These are phyloP conservation scores for Diplodus puntazzo DNA, from an alignment of 2,797 vertebrate genomes.

Conservation along the genomic window DNA sequence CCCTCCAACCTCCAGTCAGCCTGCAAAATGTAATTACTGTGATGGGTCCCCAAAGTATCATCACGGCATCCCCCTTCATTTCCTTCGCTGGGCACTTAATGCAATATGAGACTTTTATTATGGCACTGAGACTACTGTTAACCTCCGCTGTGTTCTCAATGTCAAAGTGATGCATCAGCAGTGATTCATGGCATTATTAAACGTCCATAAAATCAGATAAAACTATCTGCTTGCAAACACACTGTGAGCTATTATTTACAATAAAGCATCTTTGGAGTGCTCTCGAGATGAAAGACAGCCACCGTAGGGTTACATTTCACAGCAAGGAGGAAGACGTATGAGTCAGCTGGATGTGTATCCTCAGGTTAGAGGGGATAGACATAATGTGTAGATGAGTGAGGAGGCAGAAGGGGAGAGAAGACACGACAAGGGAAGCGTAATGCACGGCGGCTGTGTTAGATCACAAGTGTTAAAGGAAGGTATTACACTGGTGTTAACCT, in stretches of 20 bases:
- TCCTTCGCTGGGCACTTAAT: conserved; percentile 48
- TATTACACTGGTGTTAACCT: conserved; percentile 25
- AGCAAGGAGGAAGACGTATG: not conserved
- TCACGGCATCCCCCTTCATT: conserved; percentile 43
- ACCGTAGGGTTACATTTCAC: conserved; percentile 20
- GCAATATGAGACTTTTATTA: conserved; percentile 49
- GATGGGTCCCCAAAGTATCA: conserved; percentile 65
- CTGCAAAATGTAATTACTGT: conserved; percentile 79
- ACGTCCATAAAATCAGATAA: conserved; percentile 46
- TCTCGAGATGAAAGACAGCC: conserved; percentile 43
- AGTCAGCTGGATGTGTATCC: conserved; percentile 11
- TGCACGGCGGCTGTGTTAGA: conserved; percentile 2
- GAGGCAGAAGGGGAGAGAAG: not conserved
- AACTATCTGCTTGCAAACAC: conserved; percentile 33
- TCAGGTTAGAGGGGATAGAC: conserved; percentile 28
- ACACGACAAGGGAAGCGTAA: conserved; percentile 1
- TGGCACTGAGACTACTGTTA: conserved; percentile 54
- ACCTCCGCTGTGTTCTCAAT: conserved; percentile 54
- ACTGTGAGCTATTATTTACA: conserved; percentile 20
- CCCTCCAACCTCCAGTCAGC: conserved; percentile 71
- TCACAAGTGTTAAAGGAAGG: conserved; percentile 45
- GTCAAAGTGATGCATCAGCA: conserved; percentile 48
- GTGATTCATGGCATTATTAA: conserved; percentile 64
- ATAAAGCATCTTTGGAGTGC: conserved; percentile 27
- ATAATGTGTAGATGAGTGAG: conserved; percentile 25